Evolutionary conservation across 2,888 invertebrate genomes (phyloP).

Genomic region (Coleophora flavipennella): DNA sequence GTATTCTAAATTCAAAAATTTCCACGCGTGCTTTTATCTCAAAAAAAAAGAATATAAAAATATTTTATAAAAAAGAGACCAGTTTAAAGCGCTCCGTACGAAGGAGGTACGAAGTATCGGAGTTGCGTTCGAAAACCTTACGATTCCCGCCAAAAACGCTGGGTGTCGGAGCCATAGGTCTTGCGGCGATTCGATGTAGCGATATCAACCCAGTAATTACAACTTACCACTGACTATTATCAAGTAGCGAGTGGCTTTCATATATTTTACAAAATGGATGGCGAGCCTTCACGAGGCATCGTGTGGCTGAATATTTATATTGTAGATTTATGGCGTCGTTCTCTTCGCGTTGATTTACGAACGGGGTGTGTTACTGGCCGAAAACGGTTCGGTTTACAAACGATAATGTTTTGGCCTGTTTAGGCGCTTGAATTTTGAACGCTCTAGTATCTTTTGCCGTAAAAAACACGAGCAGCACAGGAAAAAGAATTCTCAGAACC

Average conservation of each 20-base stretch:
- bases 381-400: conserved; percentile 16
- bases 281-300: conserved; percentile 42
- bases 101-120: not conserved
- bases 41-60: conserved; percentile 5
- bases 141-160: conserved; percentile 37
- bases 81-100: not conserved
- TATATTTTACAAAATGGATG: conserved; percentile 69
- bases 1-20: conserved; percentile 28
- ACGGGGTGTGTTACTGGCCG: conserved; percentile 22
- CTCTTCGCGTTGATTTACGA: conserved; percentile 42
- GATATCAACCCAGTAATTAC: conserved; percentile 61
- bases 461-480: too few relatives aligned
- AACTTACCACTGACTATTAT: conserved; percentile 64
- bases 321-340: conserved; percentile 59
- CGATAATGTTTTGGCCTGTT: conserved; percentile 8
- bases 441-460: not conserved
- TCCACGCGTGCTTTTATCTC: conserved; percentile 16
- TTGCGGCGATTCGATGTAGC: conserved; percentile 44
- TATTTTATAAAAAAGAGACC: not conserved
- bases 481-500: too few relatives aligned
- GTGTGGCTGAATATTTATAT: conserved; percentile 62
- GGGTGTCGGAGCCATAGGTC: conserved; percentile 36
- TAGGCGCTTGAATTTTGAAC: conserved; percentile 7
- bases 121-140: not conserved
- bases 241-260: conserved; percentile 66